A percentile compares a stretch with the other conserved stretches of the same genome.
Conservation (phyloP, 2,113 vertebrate species). For the Sphaerodactylus townsendi region DNA sequence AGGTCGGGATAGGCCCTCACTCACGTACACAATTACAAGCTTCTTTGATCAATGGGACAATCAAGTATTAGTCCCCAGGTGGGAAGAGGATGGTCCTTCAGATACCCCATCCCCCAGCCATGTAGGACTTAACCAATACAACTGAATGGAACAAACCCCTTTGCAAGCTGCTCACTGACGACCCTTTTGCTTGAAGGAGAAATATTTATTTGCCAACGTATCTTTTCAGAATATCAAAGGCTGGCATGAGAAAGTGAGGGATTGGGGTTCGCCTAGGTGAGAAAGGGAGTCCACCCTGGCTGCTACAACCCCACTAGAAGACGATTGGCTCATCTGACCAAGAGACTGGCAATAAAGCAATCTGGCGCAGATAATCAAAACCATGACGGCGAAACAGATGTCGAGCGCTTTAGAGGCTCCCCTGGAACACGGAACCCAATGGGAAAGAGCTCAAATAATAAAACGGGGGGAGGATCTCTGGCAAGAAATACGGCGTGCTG, state of each 20-base stretch:
- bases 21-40: too few relatives aligned
- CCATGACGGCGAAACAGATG: slow-evolving; percentile 71
- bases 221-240: slow-evolving; percentile 15
- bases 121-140: not conserved
- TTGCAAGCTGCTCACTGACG: not conserved
- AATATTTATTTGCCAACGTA: too few relatives aligned
- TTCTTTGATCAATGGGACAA: too few relatives aligned
- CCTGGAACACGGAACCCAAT: slow-evolving; percentile 65
- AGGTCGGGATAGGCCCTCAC: too few relatives aligned
- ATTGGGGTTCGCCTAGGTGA: slow-evolving; percentile 36
- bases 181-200: slow-evolving; percentile 37
- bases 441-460: slow-evolving; percentile 65
- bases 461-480: slow-evolving; percentile 69
- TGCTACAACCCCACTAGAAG: slow-evolving; percentile 53
- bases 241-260: slow-evolving; percentile 59
- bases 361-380: slow-evolving; percentile 69
- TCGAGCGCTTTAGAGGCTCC: slow-evolving; percentile 68
- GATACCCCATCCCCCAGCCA: too few relatives aligned
- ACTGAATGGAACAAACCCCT: not conserved
- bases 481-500: slow-evolving; percentile 77
- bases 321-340: slow-evolving; percentile 55
- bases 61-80: too few relatives aligned
- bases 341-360: slow-evolving; percentile 50
- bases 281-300: slow-evolving; percentile 54
- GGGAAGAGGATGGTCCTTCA: too few relatives aligned